Conservation (phyloP, 2,888 invertebrate species). For the Acleris laterana region DNA sequence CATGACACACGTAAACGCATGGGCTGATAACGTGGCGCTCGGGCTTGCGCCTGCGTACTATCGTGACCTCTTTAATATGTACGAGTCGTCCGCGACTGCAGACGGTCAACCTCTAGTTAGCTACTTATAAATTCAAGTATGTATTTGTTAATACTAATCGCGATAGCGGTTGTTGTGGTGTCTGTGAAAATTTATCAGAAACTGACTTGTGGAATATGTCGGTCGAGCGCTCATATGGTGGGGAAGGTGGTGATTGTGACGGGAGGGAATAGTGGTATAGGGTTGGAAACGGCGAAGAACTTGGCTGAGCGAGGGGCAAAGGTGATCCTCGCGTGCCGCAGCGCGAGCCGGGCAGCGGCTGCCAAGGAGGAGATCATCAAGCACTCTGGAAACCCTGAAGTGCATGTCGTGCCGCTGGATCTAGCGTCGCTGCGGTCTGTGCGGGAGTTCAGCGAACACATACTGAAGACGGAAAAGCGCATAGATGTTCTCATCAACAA, state of each 20-base stretch:
- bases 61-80: constrained; percentile 30
- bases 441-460: constrained; percentile 82
- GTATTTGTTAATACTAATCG: constrained; percentile 45
- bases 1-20: constrained; percentile 12
- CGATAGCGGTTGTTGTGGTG: constrained; percentile 51
- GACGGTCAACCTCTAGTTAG: neutral
- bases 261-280: constrained; percentile 80
- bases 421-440: constrained; percentile 77
- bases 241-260: constrained; percentile 79
- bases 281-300: constrained; percentile 81
- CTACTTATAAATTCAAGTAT: neutral
- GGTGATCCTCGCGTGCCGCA: constrained; percentile 81
- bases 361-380: constrained; percentile 72
- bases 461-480: constrained; percentile 70
- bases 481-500: constrained; percentile 74
- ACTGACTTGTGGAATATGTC: constrained; percentile 71
- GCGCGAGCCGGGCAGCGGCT: constrained; percentile 61
- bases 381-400: constrained; percentile 66
- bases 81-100: constrained; percentile 8
- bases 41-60: constrained; percentile 23
- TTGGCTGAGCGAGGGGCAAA: constrained; percentile 79
- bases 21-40: constrained; percentile 9
- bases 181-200: constrained; percentile 71
- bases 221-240: constrained; percentile 74
- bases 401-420: constrained; percentile 70